A percentile compares a stretch with the other conserved stretches of the same genome.
phyloP scores from a whole-genome alignment of 2,113 vertebrate species.

The Chamaea fasciata region DNA sequence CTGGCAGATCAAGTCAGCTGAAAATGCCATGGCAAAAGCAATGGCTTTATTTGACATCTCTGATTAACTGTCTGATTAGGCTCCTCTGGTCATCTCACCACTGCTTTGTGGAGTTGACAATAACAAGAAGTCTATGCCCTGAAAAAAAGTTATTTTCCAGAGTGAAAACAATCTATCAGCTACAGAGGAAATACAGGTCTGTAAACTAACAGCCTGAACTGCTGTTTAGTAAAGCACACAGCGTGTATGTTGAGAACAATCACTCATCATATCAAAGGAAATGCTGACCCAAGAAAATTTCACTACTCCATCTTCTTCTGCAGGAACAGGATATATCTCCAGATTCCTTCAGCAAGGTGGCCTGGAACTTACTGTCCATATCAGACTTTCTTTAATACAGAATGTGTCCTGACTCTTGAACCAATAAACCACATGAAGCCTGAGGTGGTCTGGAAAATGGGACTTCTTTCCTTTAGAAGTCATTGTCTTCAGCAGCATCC shows the following conservation, averaged over 20 bases:
- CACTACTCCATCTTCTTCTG: not conserved
- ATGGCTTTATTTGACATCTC: not conserved
- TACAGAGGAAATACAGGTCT: not conserved
- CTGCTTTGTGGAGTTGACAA: not conserved
- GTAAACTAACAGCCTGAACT: not conserved
- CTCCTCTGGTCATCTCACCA: not conserved
- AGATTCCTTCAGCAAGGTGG: not conserved
- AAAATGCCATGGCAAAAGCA: not conserved
- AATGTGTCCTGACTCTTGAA: not conserved
- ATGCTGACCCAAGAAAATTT: not conserved
- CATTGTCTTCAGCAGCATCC: not conserved
- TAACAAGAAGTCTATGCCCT: not conserved
- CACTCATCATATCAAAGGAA: not conserved
- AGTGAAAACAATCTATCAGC: not conserved
- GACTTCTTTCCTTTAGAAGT: not conserved
- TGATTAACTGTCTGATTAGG: not conserved
- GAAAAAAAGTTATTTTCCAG: not conserved
- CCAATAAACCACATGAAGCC: not conserved
- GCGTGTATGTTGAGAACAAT: not conserved
- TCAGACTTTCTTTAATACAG: not conserved
- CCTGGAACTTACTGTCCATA: not conserved
- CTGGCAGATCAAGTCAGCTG: not conserved
- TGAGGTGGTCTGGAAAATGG: not conserved
- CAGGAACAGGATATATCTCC: not conserved
- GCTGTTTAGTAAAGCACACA: not conserved